Base-by-base conservation (phyloP, 2,113 vertebrate genomes). In the Orthonyx spaldingii region DNA sequence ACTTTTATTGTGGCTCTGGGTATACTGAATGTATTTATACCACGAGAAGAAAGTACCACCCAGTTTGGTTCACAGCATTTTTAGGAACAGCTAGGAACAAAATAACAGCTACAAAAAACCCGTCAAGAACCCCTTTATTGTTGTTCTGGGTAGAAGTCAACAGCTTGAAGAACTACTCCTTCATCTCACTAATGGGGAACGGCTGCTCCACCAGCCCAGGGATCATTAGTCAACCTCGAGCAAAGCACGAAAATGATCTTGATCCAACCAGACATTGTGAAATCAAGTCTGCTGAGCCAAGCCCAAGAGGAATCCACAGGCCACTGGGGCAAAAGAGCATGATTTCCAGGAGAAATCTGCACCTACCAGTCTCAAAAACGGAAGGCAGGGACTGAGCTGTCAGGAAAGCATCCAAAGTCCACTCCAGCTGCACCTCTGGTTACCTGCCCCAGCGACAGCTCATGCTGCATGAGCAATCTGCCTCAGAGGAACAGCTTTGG, bases 251-350 rank as follows among this genome's bases (percentile, higher is more conserved):
- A 68, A 92, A 60, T 53, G 4, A 84, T 75, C 68, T 19, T 75
- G 56, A 92, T 94, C 83, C 88, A 95, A 71, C 3, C 2, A 91
- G 65, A 68, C 49, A 35, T 93, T 93, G 90, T 86, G 96, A 94
- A 96, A 96, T 94, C 79, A 26, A 64, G 85, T 74, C 92, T 95
- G 93, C 83, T 86, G 44, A 63, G 86, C 90, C 1, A 47, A 59
- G 55, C 61, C 60, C 55, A 35, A 50, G 87, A 79, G 90, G 63
- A 95, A 93, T 49, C 52, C 87, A 16, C 16, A 84, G 82, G 49
- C 71, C 76, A 63, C 52, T n/a, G 65, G 71, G 88, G 66, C 6
- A 13, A 87, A 44, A 80, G 33, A 74, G 22, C 21, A 24, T 46
- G 52, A 65, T 42, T 95, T 84, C 52, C 84, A 80, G 66, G 68